Evolutionary conservation across 2,888 invertebrate genomes (phyloP).

Genomic region (Cremastobaeus sp.): DNA sequence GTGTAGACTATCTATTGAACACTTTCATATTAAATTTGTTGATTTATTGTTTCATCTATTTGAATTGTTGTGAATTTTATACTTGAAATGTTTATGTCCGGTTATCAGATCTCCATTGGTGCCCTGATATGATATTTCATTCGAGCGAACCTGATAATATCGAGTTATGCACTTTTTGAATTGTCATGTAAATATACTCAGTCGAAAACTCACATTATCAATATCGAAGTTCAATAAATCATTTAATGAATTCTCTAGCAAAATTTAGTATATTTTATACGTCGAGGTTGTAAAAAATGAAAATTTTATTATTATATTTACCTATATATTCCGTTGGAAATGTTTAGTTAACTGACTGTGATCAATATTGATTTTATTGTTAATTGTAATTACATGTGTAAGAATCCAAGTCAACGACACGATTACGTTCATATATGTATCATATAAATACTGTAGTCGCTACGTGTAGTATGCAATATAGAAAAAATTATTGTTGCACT

Average conservation of each 20-base stretch:
- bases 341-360: background rate
- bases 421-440: constrained; percentile 52
- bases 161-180: constrained; percentile 4
- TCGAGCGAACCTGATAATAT: constrained; percentile 2
- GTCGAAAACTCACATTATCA: too few relatives aligned
- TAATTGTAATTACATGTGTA: constrained; percentile 10
- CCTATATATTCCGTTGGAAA: too few relatives aligned
- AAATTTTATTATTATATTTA: too few relatives aligned
- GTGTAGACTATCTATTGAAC: background rate
- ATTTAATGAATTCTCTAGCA: too few relatives aligned
- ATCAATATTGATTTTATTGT: constrained; percentile 19
- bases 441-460: constrained; percentile 63
- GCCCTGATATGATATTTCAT: constrained; percentile 17
- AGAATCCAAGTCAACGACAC: constrained; percentile 59
- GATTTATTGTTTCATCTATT: background rate
- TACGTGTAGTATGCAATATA: constrained; percentile 71
- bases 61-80: constrained; percentile 31
- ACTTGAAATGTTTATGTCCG: constrained; percentile 15
- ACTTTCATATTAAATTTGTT: background rate
- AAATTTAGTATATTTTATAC: background rate
- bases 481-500: constrained; percentile 65
- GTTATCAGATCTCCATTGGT: background rate
- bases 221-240: too few relatives aligned
- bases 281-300: background rate
- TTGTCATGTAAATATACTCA: constrained; percentile 40